Conservation (phyloP, 1,140 invertebrate species). For the Zeugodacus cucurbitae region DNA sequence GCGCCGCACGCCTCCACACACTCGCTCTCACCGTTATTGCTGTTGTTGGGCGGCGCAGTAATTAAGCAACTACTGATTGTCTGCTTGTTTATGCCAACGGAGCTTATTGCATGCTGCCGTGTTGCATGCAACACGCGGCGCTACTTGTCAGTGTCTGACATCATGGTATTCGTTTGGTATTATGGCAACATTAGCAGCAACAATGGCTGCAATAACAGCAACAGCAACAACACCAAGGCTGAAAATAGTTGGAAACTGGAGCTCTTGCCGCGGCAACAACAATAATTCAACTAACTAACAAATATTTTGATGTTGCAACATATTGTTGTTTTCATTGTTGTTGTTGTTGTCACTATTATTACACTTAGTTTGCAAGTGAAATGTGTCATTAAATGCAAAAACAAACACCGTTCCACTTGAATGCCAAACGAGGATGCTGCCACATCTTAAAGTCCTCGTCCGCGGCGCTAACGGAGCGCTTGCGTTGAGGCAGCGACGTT, state of each 20-base stretch:
- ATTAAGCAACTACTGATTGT: not conserved
- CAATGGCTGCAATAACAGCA: constrained; percentile 1
- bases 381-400: constrained; percentile 37
- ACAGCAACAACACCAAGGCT: not conserved
- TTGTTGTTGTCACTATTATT: constrained; percentile 37
- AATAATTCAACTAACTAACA: not conserved
- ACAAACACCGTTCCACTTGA: constrained; percentile 30
- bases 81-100: not conserved
- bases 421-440: not conserved
- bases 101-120: not conserved
- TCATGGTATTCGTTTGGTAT: constrained; percentile 16
- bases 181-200: constrained; percentile 16
- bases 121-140: not conserved
- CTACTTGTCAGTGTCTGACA: not conserved
- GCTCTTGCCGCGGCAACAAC: not conserved
- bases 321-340: not conserved
- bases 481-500: not conserved
- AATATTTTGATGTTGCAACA: not conserved
- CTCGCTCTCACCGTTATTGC: not conserved
- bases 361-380: constrained; percentile 34
- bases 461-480: not conserved
- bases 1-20: not conserved
- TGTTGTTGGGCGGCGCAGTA: not conserved
- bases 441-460: not conserved
- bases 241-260: not conserved